Percentiles rank a stretch among this genome's conserved stretches.
Conservation (phyloP, 1,140 invertebrate species). For the Arion vulgaris region DNA sequence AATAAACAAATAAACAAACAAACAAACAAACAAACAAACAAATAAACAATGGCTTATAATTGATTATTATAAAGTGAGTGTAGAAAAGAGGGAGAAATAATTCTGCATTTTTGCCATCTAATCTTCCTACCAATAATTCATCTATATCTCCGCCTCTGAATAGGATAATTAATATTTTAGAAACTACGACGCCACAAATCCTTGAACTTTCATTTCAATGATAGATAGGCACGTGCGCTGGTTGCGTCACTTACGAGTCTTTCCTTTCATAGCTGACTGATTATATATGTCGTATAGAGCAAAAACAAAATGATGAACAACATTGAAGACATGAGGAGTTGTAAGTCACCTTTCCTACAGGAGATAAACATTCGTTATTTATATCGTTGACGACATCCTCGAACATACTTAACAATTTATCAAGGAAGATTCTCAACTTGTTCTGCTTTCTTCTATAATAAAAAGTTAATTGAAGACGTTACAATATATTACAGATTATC, state of each 20-base stretch:
- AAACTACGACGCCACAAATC: not conserved
- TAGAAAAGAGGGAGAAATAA: too few species aligned
- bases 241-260: not conserved
- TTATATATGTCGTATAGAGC: not conserved
- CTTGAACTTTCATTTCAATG: conserved; percentile 5
- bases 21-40: too few species aligned
- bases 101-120: not conserved
- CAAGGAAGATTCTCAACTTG: not conserved
- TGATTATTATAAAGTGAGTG: too few species aligned
- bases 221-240: not conserved
- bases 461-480: not conserved
- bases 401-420: not conserved
- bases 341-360: not conserved
- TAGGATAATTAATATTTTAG: not conserved
- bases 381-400: not conserved
- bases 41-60: too few species aligned
- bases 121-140: not conserved
- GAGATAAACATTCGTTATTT: conserved; percentile 7
- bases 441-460: not conserved
- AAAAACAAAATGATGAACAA: conserved; percentile 20
- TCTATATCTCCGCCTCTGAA: not conserved
- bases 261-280: not conserved
- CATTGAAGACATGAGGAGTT: not conserved
- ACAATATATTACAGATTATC: not conserved
- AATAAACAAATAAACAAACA: too few species aligned